Percentiles rank a stretch among this genome's conserved stretches.
Conservation (phyloP, 1,140 invertebrate species). For the Hyposmocoma kahamanoa region DNA sequence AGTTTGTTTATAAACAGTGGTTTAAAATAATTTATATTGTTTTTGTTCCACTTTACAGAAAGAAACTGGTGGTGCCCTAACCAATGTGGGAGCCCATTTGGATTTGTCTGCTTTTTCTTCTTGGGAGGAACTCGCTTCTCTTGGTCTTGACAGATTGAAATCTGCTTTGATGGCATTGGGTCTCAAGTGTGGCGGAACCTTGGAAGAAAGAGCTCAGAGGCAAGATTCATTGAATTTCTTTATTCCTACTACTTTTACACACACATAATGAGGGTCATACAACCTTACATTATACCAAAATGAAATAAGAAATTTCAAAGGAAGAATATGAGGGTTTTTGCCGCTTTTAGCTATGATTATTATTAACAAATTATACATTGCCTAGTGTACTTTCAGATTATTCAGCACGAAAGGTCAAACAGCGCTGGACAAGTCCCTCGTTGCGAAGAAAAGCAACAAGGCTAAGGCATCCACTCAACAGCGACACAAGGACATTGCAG, state of each 20-base stretch:
- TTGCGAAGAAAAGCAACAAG: constrained; percentile 86
- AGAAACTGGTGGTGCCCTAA: constrained; percentile 94
- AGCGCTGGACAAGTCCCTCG: constrained; percentile 90
- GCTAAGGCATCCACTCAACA: constrained; percentile 82
- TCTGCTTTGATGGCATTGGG: constrained; percentile 97
- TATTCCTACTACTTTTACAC: no score
- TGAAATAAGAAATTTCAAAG: no score
- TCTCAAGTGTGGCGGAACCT: constrained; percentile 97
- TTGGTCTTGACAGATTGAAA: constrained; percentile 97
- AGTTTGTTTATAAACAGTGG: no score
- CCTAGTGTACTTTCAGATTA: constrained; percentile 66
- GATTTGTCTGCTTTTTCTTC: constrained; percentile 97
- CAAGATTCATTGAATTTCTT: constrained; percentile 15
- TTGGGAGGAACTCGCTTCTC: constrained; percentile 97
- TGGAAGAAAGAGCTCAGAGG: constrained; percentile 97
- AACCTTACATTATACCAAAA: no score
- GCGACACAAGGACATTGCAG: constrained; percentile 87
- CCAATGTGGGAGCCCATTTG: constrained; percentile 94
- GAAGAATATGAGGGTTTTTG: no score
- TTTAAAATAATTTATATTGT: no score
- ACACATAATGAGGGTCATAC: no score
- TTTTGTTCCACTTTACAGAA: constrained; percentile 76
- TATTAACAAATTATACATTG: neutral
- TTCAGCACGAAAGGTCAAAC: constrained; percentile 97
- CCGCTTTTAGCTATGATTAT: no score